phyloP scores from a whole-genome alignment of 2,888 invertebrate species.

The Nipponacmea schrenckii region DNA sequence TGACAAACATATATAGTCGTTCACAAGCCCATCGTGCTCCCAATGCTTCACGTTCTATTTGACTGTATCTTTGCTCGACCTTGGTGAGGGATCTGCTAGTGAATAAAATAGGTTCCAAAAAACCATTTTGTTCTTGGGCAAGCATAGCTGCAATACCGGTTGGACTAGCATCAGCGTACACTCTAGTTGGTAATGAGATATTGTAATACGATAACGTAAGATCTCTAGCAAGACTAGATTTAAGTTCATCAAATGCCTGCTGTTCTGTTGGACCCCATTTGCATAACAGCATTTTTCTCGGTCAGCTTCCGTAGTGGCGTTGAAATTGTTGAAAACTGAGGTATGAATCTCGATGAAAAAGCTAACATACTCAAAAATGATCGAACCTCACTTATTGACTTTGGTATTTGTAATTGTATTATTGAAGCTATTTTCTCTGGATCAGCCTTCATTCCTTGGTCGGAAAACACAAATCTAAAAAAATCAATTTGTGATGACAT shows the following conservation, averaged over 20 bases:
- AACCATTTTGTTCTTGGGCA: constrained; percentile 25
- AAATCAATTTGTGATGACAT: neutral
- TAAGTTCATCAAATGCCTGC: neutral
- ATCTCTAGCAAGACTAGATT: constrained; percentile 3
- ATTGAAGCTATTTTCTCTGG: neutral
- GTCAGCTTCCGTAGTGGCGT: neutral
- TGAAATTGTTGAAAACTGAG: constrained; percentile 1
- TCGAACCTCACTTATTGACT: neutral
- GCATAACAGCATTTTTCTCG: neutral
- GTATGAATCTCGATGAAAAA: constrained; percentile 1
- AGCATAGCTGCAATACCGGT: constrained; percentile 41
- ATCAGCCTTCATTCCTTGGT: neutral
- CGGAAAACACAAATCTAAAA: neutral
- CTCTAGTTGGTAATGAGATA: neutral
- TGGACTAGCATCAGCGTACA: constrained; percentile 44
- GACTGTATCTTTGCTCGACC: constrained; percentile 41
- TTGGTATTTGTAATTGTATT: neutral
- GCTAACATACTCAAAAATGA: constrained; percentile 4
- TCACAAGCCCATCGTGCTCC: constrained; percentile 49
- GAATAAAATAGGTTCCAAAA: constrained; percentile 30
- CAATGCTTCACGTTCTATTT: constrained; percentile 46
- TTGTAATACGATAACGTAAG: neutral
- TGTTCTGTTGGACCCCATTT: neutral
- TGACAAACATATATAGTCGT: constrained; percentile 48
- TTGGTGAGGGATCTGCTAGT: constrained; percentile 39